Conservation (phyloP, 2,888 invertebrate species). For the Orthosia incerta region DNA sequence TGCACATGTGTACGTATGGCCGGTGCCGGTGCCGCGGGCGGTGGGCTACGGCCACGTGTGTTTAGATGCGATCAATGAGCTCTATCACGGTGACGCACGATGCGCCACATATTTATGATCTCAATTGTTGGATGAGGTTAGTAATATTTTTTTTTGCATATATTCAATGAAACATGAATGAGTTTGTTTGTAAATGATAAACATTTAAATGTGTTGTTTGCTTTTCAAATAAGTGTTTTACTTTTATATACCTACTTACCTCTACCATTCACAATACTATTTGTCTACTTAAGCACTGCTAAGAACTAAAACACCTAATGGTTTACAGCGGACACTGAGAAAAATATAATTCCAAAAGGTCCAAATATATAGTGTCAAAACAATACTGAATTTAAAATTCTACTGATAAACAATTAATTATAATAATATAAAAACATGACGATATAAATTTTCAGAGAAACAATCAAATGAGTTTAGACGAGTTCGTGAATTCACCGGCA, state of each 20-base stretch:
- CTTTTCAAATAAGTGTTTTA: neutral
- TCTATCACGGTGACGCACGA: conserved; percentile 71
- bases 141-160: conserved; percentile 69
- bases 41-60: conserved; percentile 65
- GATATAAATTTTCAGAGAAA: conserved; percentile 63
- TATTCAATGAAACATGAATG: conserved; percentile 43
- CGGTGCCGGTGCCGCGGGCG: conserved; percentile 54
- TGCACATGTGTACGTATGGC: conserved; percentile 67
- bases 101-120: conserved; percentile 63
- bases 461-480: conserved; percentile 85
- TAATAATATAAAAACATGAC: conserved; percentile 20
- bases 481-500: conserved; percentile 88
- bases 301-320: neutral
- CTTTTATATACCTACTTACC: neutral
- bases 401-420: neutral
- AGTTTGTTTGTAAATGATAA: conserved; percentile 31
- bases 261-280: neutral
- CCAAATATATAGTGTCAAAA: neutral
- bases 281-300: neutral
- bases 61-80: conserved; percentile 72
- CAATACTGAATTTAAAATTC: neutral
- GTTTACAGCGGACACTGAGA: conserved; percentile 1
- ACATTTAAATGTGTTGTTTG: conserved; percentile 10
- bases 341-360: neutral
- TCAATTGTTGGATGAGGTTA: conserved; percentile 76